phyloP scores from a whole-genome alignment of 2,888 invertebrate species.

The Callimorpha dominula region DNA sequence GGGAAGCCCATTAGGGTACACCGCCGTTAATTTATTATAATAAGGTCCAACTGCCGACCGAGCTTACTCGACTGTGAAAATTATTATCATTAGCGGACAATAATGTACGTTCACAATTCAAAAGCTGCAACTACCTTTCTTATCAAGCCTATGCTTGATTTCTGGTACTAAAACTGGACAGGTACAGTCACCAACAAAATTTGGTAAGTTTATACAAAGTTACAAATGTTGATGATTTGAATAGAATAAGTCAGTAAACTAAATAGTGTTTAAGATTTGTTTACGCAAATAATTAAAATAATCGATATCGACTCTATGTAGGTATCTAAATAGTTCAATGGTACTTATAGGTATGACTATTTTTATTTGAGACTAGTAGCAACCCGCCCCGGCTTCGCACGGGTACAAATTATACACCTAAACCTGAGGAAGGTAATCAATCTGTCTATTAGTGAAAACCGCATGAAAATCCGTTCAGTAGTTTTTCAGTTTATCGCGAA shows the following conservation, averaged over 20 bases:
- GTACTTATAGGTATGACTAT: no score
- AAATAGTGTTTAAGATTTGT: background rate
- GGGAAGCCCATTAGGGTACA: conserved; percentile 76
- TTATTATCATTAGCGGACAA: conserved; percentile 79
- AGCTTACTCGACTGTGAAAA: conserved; percentile 79
- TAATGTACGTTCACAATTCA: conserved; percentile 57
- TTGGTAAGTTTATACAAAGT: background rate
- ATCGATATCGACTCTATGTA: background rate
- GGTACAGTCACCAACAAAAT: background rate
- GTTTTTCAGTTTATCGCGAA: no score
- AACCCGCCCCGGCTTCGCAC: no score
- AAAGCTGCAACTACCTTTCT: conserved; percentile 27
- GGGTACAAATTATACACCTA: no score
- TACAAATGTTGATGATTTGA: no score
- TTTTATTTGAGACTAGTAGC: no score
- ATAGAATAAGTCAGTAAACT: no score
- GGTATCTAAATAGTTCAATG: background rate
- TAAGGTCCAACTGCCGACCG: conserved; percentile 82
- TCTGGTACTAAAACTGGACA: background rate
- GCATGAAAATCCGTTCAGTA: no score
- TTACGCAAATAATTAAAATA: background rate
- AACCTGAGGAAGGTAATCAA: no score
- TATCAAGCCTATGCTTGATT: conserved; percentile 3
- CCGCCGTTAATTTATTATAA: conserved; percentile 83
- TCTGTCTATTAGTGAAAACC: no score